Percentiles rank a stretch among this genome's conserved stretches.
Conservation (phyloP, 2,797 vertebrate species). For the Syngnathus acus region DNA sequence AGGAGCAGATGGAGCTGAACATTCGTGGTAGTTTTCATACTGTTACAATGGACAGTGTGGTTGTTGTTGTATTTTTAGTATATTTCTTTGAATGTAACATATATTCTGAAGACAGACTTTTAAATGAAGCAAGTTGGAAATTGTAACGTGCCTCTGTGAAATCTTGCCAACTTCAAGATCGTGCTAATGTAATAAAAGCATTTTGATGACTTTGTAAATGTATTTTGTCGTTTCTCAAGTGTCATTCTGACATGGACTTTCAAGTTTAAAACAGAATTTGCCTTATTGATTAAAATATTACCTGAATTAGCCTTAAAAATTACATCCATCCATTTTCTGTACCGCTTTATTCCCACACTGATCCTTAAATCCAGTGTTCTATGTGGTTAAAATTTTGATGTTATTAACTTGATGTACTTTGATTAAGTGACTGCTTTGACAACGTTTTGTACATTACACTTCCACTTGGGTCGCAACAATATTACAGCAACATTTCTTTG, state of each 20-base stretch:
- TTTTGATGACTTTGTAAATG: slow-evolving; percentile 15
- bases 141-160: slow-evolving; percentile 19
- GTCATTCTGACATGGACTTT: neutral
- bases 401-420: neutral
- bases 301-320: neutral
- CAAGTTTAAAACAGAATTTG: neutral
- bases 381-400: neutral
- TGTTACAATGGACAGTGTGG: slow-evolving; percentile 4
- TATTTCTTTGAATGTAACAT: slow-evolving; percentile 29
- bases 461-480: neutral
- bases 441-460: neutral
- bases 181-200: slow-evolving; percentile 22
- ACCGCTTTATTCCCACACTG: too few relatives aligned
- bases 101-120: slow-evolving; percentile 35
- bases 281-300: neutral
- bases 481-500: neutral
- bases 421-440: too few relatives aligned
- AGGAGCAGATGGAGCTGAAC: slow-evolving; percentile 7
- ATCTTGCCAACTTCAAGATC: slow-evolving; percentile 19
- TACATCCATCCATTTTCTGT: too few relatives aligned
- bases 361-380: neutral
- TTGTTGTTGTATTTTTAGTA: slow-evolving; percentile 20
- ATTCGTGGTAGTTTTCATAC: slow-evolving; percentile 4
- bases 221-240: slow-evolving; percentile 3
- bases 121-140: slow-evolving; percentile 6